Evolutionary conservation across 35 echinoderm and acorn worm species (phyloP), one percentile per base, ranked within the genome.

Genomic region (Apostichopus parvimensis): DNA sequence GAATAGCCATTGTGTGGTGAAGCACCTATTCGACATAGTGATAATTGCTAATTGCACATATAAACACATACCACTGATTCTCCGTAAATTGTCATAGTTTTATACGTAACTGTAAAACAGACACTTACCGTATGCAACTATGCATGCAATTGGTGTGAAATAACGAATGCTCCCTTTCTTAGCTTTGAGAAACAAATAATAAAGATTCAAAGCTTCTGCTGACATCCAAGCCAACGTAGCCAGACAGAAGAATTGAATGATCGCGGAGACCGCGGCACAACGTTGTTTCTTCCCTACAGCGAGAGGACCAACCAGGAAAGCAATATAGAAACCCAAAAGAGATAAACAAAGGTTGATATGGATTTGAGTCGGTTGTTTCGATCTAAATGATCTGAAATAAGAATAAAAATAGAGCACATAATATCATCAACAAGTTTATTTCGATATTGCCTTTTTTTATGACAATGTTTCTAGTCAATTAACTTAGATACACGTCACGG

Each of bases 201-300:
- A 89, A 58, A 89, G 70, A 52, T 89, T 89, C 2, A 89, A 22
- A 20, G 87, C 87, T 65, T 89, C 61, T 28, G 70, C 87, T 24
- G 61, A 53, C 87, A 89, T 89, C 87, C 87, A 89, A 53, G 70
- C 60, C 23, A 89, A 24, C 2, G 87, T 72, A 22, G 87, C 15
- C 7, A 89, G 70, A 53, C 17, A 12, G 28, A 89, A 89, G 18
- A 72, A 89, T 18, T 89, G 87, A 23, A 75, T 72, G 8, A 28
- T 21, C 9, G 87, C 87, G 10, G 61, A 68, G 9, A 28, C 12
- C 3, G 60, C 60, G 14, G 61, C 15, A 75, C 87, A 89, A 10
- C 21, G 23, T 10, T 21, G 57, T 34, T n/a, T 68, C 17, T 89
- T 75, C 8, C 54, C 68, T 17, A 57, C 28, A 4, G 61, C 70